A percentile compares a stretch with the other conserved stretches of the same genome.
Evolutionary conservation across 2,113 vertebrate species (phyloP).

Genomic region (Fulmarus glacialis): DNA sequence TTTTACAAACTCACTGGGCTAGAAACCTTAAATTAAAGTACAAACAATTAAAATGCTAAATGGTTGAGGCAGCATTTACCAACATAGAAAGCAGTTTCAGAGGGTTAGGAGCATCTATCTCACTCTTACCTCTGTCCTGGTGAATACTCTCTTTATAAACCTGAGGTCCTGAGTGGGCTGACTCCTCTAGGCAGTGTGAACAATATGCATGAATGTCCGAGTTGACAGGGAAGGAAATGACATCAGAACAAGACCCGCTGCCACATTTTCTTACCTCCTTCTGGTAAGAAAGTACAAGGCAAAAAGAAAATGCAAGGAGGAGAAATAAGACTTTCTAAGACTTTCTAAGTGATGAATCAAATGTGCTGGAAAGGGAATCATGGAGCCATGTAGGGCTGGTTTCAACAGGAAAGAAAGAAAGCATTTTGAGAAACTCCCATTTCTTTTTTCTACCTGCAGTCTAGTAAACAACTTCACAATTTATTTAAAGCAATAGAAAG

Average conservation of each 20-base stretch:
- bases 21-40: not conserved
- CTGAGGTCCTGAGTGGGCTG: not conserved
- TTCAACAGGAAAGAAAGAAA: not conserved
- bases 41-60: not conserved
- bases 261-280: not conserved
- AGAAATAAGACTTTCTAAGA: not conserved
- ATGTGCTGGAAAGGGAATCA: not conserved
- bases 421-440: not conserved
- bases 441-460: not conserved
- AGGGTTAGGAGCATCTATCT: not conserved
- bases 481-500: not conserved
- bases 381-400: too few species aligned
- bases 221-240: not conserved
- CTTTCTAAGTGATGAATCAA: not conserved
- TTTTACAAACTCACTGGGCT: not conserved
- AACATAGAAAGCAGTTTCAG: not conserved
- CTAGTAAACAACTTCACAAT: not conserved
- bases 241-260: not conserved
- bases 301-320: not conserved
- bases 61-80: not conserved
- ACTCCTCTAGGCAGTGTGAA: not conserved
- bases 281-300: not conserved
- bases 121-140: not conserved
- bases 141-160: not conserved
- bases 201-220: accelerated